phyloP scores from a whole-genome alignment of 2,113 vertebrate genomes.

The Edolisoma coerulescens region DNA sequence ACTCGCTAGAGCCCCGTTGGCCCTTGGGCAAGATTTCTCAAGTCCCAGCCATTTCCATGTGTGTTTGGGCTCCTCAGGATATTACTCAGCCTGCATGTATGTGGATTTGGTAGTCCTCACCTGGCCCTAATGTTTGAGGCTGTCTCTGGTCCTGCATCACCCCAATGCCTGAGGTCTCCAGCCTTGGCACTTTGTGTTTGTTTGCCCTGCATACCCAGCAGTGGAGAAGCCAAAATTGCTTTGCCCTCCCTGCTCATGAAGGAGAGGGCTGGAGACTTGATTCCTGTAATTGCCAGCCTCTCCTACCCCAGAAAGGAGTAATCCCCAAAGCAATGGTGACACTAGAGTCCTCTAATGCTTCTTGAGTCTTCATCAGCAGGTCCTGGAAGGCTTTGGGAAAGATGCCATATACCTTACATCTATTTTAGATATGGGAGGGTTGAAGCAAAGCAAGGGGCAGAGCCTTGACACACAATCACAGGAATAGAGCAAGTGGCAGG shows the following conservation, averaged over 20 bases:
- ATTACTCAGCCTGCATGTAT: not conserved
- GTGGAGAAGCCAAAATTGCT: conserved; percentile 4
- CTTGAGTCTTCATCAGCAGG: not conserved
- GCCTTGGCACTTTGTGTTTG: not conserved
- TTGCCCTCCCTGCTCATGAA: not conserved
- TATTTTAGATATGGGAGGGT: not conserved
- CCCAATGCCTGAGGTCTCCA: rapidly evolving
- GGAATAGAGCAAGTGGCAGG: not conserved
- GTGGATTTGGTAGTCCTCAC: not conserved
- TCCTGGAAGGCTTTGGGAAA: not conserved
- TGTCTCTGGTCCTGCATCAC: not conserved
- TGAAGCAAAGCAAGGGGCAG: not conserved
- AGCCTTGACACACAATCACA: not conserved
- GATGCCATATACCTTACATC: rapidly evolving
- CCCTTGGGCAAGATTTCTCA: conserved; percentile 22
- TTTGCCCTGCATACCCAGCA: not conserved
- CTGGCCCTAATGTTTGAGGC: not conserved
- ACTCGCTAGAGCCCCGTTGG: rapidly evolving
- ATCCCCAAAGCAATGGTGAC: not conserved
- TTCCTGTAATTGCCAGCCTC: not conserved
- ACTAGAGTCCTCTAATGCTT: not conserved
- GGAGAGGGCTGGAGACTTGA: not conserved
- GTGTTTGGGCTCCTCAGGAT: not conserved
- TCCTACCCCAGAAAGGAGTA: not conserved
- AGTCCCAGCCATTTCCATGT: not conserved